Base-by-base conservation (phyloP, 1,140 invertebrate genomes). In the Matsumurasca onukii region DNA sequence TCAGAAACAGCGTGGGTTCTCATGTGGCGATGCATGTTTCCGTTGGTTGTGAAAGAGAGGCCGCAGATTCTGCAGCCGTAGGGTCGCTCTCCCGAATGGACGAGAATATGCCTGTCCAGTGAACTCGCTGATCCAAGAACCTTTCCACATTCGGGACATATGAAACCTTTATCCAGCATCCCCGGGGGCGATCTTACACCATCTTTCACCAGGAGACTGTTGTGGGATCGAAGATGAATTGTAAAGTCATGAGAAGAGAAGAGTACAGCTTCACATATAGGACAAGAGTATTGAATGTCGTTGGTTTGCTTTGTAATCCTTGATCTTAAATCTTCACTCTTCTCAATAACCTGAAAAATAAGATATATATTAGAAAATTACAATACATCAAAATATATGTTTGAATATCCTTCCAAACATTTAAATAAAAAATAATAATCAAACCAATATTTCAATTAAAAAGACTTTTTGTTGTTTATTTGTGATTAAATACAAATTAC, bases 21-120 rank as follows among this genome's bases (percentile, higher is more conserved):
- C 81, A 91, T 86, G 76, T 95, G 93, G 27, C 92, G 81, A 75
- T 93, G 91, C 91, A 95, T 93, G 77, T 93, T 94, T 17, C 91
- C 91, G 77, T 93, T 94, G 1, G 92, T 94, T 31, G 91, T 93
- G 79, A 95, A 95, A 2, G 90, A 86, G 79, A 91, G 86, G n/a
- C 87, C 83, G 77, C 92, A 95, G 71, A 88, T 85, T 73, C 86
- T 86, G 78, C 92, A 94, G 73, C 87, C 86, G 78, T 91, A 91
- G 1, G 89, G 88, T 0, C 89, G 81, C 72, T 91, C 89, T 1
- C 88, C 88, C 1, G 88, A 89, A 76, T 92, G 90, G 0, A 89
- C 86, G 34, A 91, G 75, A 63, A 90, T 85, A 79, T 92, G 90
- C 1, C 89, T 82, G 73, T 92, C 89, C 72, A 91, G 77, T 45